Base-by-base conservation (phyloP, 2,888 invertebrate species). In the Cerastoderma edule region DNA sequence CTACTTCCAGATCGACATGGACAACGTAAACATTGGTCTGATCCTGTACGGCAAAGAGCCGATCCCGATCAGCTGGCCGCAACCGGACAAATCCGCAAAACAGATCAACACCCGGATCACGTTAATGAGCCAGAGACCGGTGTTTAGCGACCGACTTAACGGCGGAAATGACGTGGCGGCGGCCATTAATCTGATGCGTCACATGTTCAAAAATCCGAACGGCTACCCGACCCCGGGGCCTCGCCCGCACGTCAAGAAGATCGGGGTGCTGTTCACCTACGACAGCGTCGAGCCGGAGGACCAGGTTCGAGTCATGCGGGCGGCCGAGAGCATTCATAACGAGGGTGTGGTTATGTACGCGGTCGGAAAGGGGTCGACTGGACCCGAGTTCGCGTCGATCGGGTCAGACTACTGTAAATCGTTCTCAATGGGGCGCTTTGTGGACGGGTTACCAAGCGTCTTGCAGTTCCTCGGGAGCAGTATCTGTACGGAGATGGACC, bases 221-320 rank as follows among this genome's bases (percentile, higher is more conserved):
- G 85, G 84, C 28, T 73, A 79, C 67, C 83, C 80, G 1, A 39
- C 72, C n/a, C 69, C 68, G 30, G 56, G 39, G 33, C 70, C 79
- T 3, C 68, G 85, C 54, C 69, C 75, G 5, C 78, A 73, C 22
- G 80, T 69, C 0, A 75, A 76, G 48, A 76, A 83, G 64, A 84
- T 86, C 16, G 86, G 86, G 4, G 75, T 85, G 16, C n/a, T 86
- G 28, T 84, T 86, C 54, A 86, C 86, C 1, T 80, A 85, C 53
- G 75, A 83, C 19, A 46, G 80, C 46, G 74, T 83, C 13, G 70
- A 74, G 1, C 48, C 54, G 39, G 57, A 64, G 30, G 71, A 76
- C 6, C 65, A 70, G 10, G 63, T 73, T 16, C 54, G 56, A 8
- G 80, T 83, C 1, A 53, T 82, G 1, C 54, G 68, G 5, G 75